Base-by-base conservation (phyloP, 2,888 invertebrate genomes). In the Gisinianus flammeolus region DNA sequence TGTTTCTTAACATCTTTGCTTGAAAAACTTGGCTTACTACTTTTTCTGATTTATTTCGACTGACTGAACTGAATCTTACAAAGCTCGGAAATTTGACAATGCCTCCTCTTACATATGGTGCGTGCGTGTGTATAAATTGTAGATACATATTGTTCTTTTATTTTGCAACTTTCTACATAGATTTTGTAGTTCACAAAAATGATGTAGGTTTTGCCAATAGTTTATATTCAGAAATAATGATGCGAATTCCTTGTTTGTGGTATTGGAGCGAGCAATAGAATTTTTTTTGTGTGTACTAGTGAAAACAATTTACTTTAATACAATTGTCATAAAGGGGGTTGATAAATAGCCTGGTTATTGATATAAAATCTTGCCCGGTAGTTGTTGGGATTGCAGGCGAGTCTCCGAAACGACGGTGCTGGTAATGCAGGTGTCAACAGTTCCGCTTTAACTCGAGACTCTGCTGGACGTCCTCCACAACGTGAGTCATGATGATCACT, bases 371-470 rank as follows among this genome's bases (percentile, higher is more conserved):
- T 83, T 83, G 81, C 80, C 78, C 81, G 80, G 77, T 81, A 83
- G 83, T 82, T 81, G 79, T 82, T 82, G 80, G 81, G 82, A 82
- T 84, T 84, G 79, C 82, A 83, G 84, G 83, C 82, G 79, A 82
- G 81, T 81, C 79, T 83, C 62, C 81, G 83, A 52, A 83, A 81
- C 78, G 83, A 84, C 71, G 81, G 77, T 81, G 83, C 79, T 68
- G 81, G 83, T 72, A 84, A 83, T 79, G 80, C 81, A 26, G 82
- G 81, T 79, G 80, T 83, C 67, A 83, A 81, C 75, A 83, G 76
- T 79, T 80, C 83, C 67, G 79, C 83, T 52, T 79, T 83, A 28
- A 80, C 80, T 67, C 77, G 84, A 77, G 83, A 84, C 79, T 78
- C 82, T 72, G 74, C 81, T 74, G 83, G 82, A 78, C 84, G 82